Percentiles rank a stretch among this genome's conserved stretches.
Conservation (phyloP, 2,797 vertebrate genomes). For the Oceanodroma leucorhoa region DNA sequence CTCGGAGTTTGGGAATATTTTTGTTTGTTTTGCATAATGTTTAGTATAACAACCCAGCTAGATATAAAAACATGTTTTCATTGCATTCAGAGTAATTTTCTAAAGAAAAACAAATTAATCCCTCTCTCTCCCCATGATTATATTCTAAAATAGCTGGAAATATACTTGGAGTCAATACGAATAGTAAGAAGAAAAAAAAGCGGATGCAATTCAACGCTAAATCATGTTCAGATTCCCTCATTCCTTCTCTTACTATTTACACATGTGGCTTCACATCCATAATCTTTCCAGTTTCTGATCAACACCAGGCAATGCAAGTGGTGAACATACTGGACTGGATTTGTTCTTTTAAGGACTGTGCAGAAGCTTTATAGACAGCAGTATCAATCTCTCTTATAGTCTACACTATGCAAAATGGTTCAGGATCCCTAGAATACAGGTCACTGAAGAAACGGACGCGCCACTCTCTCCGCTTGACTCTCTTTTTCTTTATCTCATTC, state of each 20-base stretch:
- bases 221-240: slow-evolving; percentile 46
- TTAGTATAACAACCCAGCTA: slow-evolving; percentile 49
- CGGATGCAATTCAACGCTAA: slow-evolving; percentile 53
- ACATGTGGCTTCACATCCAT: background rate
- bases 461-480: background rate
- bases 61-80: slow-evolving; percentile 47
- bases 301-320: background rate
- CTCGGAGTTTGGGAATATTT: slow-evolving; percentile 40
- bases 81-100: slow-evolving; percentile 24
- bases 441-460: background rate
- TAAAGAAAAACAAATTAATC: background rate
- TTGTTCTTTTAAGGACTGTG: background rate
- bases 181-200: background rate
- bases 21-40: slow-evolving; percentile 62
- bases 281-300: background rate
- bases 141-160: slow-evolving; percentile 36
- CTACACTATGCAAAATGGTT: background rate
- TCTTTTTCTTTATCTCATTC: background rate
- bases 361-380: background rate
- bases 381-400: background rate
- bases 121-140: background rate
- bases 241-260: slow-evolving; percentile 49
- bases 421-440: background rate
- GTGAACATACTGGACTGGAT: background rate
- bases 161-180: background rate